Evolutionary conservation across 2,888 invertebrate species (phyloP), one percentile per base, ranked within the genome.

Genomic region (Agrotis segetum): DNA sequence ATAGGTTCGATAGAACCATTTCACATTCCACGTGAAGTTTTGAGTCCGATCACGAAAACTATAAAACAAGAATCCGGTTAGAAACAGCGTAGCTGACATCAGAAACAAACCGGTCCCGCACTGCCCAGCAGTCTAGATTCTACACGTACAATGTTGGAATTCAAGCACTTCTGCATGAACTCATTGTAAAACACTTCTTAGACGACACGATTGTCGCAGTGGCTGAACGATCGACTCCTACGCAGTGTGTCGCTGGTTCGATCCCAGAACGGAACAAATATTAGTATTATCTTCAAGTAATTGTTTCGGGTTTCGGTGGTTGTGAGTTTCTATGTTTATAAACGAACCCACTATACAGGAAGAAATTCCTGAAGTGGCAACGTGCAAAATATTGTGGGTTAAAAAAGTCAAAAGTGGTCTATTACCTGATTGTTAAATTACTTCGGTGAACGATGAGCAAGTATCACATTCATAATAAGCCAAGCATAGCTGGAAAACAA

Each of bases 71-170:
- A 34, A 7, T 58, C 46, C 14, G 17, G 58, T 4, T 67, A 67
- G 52, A 46, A 68, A 67, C 56, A 75, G n/a, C 7, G 13, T 17
- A 17, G 17, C 13, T 53, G 40, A 24, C 19, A 19, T 29, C 34
- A 50, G 46, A 50, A 40, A 46, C 24, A 11, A 70, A 61, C 71
- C 50, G 34, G 50, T 71, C 60, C 29, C 34, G 19, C 34, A 34
- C 7, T 29, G 3, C 34, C 34, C 2, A 40, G 40, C 19, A 7
- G n/a, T 34, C 44, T 59, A 66, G 29, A 56, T 55, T 55, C 40
- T 19, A 19, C 44, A 64, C 17, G 29, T 24, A 44, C 19, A 29
- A 47, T 44, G 13, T 9, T 29, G 1, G 74, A 55, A 21, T 24
- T 55, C 13, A 64, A 47, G 47, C 53, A 47, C 24, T 53, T 73